Evolutionary conservation across 2,888 invertebrate genomes (phyloP), one percentile per base, ranked within the genome.

Genomic region (Lymantria monacha): DNA sequence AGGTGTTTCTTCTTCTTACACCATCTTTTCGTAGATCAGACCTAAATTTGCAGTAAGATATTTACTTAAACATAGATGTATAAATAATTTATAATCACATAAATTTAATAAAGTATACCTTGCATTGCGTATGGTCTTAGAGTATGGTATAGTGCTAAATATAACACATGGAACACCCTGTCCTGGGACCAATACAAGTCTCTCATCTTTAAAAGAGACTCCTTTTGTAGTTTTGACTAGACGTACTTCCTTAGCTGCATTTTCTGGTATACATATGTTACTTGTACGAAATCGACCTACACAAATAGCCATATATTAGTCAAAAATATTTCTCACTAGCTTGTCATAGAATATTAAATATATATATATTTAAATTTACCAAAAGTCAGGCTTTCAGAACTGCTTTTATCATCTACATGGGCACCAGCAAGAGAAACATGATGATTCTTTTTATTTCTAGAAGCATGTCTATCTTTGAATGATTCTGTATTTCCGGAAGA

Each of bases 111-210:
- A n/a, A 22, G 22, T n/a, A 13, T 78, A 95, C 95, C 95, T 91
- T 66, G 92, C 92, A 74, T 86, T 92, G 53, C 94, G 92, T 55
- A 92, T 83, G 68, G 93, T 94, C 79, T 94, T 95, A 51, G 93
- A 95, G 79, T 97, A 97, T 36, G 98, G 97, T 76, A 98, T 93
- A 49, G 96, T 94, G 38, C 98, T 98, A 81, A 96, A 98, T 56
- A 98, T 92, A 66, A 96, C 93, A 87, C 97, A 95, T 36, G 98
- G 98, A 51, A 95, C 94, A 70, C 95, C 95, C 68, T 94, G 94
- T 7, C 94, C 91, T 46, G 97, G 95, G 38, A 96, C 94, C 84
- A 98, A 92, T 51, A 97, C 95, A 60, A 98, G 92, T 71, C 98
- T 93, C 76, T 97, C 96, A 81, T 96, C 95, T 74, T 93, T 94